Evolutionary conservation across 2,888 invertebrate species (phyloP), one percentile per base, ranked within the genome.

Genomic region (Ptilodon capucinus): DNA sequence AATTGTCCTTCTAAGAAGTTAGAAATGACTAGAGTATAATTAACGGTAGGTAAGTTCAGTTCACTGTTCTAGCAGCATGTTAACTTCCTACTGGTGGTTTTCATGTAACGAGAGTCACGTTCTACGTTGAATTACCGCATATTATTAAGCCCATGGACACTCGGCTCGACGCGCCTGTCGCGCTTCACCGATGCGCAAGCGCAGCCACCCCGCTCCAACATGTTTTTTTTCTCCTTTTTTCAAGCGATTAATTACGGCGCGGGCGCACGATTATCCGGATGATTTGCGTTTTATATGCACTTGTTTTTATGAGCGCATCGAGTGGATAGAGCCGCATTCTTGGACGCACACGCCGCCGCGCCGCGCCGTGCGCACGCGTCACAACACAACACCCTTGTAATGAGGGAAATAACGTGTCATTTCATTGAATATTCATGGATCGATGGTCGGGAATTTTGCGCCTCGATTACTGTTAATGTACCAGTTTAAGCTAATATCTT

Each of bases 181-280:
- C 16, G 41, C 44, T 18, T 34, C 35, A 43, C 9, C 40, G 35
- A 30, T 54, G 49, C 51, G 46, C 44, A 40, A 9, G 54, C 55
- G 51, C 52, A 57, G 50, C 53, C 51, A 46, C 44, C 17, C 47
- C 25, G 36, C 34, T 43, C 30, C 17, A 17, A 40, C 11, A 52
- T 36, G 41, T 42, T 49, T 54, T 57, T 64, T 41, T 34, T 19
- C 9, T 39, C 19, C 40, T 53, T 64, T 63, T 64, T 61, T 49
- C 13, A 9, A 34, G 8, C 17, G 52, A 53, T 61, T 64, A 64
- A 64, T 63, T 58, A 61, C 58, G 34, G 54, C 54, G 47, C 66
- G 17, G 4, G 52, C 55, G 65, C 48, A 58, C 58, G 48, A 61
- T 58, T 58, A 58, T 58, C 32, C 44, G 48, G 49, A 40, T 53